phyloP scores from a whole-genome alignment of 23 tunicate species.

The Pegea sp. region DNA sequence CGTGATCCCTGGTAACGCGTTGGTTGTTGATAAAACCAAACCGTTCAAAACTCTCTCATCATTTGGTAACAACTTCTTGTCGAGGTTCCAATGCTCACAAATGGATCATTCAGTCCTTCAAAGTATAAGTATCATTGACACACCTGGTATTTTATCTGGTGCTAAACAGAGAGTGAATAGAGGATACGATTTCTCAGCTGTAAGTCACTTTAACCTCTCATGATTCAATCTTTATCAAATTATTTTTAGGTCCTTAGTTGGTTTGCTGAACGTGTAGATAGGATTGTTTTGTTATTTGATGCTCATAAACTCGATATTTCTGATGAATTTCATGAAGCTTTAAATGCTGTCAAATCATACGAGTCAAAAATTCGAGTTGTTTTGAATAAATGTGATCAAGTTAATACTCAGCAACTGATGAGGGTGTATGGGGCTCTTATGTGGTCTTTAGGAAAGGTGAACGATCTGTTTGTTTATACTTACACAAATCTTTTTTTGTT shows the following conservation, averaged over 20 bases:
- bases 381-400: conserved; percentile 91
- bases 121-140: conserved; percentile 91
- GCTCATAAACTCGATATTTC: conserved; percentile 99
- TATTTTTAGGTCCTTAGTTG: conserved; percentile 79
- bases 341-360: conserved; percentile 81
- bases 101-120: conserved; percentile 80
- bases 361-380: conserved; percentile 97
- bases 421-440: conserved; percentile 98
- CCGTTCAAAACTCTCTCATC: conserved; percentile 85
- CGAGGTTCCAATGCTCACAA: conserved; percentile 76
- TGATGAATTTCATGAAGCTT: conserved; percentile 96
- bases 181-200: conserved; percentile 94
- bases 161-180: conserved; percentile 94
- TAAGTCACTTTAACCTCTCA: conserved; percentile 4
- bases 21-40: conserved; percentile 82
- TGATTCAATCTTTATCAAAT: background rate
- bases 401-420: conserved; percentile 98
- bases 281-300: conserved; percentile 93
- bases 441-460: conserved; percentile 99
- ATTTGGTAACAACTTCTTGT: conserved; percentile 83
- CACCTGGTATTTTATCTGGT: conserved; percentile 98
- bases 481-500: too few species aligned
- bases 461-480: too few species aligned
- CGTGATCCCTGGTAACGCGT: conserved; percentile 98
- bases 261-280: conserved; percentile 99